Evolutionary conservation across 2,113 vertebrate genomes (phyloP).

Genomic region (Emydura subglobosa): DNA sequence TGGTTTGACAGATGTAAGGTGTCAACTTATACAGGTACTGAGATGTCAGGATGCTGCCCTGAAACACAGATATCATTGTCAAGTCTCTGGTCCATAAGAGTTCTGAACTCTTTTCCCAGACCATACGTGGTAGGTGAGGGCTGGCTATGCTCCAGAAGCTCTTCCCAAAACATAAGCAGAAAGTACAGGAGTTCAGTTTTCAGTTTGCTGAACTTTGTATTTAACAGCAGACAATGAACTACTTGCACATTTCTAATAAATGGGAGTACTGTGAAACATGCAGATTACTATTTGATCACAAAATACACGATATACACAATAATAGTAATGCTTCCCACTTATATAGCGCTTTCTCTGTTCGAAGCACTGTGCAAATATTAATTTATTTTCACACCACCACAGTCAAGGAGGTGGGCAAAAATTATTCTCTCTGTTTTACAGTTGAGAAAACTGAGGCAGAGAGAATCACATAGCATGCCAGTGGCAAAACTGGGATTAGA

Average conservation of each 20-base stretch:
- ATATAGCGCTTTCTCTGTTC: not conserved
- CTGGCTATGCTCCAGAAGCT: not conserved
- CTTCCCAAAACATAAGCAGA: rapidly evolving
- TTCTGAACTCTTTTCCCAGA: not conserved
- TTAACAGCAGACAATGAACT: not conserved
- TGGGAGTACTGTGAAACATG: not conserved
- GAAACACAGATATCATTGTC: not conserved
- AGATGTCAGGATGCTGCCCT: not conserved
- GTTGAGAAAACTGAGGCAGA: not conserved
- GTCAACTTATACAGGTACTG: rapidly evolving
- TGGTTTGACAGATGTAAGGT: rapidly evolving
- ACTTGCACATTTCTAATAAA: not conserved
- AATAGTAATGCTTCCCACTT: not conserved
- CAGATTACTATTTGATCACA: not conserved
- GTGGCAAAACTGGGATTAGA: not conserved
- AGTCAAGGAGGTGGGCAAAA: not conserved
- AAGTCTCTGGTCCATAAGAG: not conserved
- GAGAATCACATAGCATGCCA: not conserved
- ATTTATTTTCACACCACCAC: not conserved
- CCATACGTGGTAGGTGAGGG: rapidly evolving
- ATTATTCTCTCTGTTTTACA: not conserved
- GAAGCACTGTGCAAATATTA: conserved; percentile 21
- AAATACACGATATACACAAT: not conserved
- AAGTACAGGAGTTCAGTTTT: not conserved
- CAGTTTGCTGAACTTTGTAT: not conserved